These are phyloP conservation scores for Epinephelus malabaricus DNA, from an alignment of 2,797 vertebrate species.

Conservation along the genomic window DNA sequence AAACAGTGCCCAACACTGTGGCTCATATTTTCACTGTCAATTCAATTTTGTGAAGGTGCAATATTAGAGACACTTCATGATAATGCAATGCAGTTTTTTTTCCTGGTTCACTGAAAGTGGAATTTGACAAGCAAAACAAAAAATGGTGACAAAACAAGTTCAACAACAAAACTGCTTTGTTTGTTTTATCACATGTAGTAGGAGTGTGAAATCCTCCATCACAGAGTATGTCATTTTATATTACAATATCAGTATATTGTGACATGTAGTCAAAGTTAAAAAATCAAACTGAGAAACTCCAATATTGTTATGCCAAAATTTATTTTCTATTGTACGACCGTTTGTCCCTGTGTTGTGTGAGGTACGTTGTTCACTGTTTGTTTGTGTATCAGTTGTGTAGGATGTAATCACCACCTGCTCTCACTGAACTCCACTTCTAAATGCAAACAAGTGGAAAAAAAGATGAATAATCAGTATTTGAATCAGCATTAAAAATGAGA, in stretches of 20 bases:
- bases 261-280: not conserved
- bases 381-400: too few species aligned
- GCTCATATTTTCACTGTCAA: not conserved
- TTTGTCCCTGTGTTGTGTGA: too few species aligned
- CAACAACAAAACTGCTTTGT: not conserved
- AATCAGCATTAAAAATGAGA: too few species aligned
- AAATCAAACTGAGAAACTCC: not conserved
- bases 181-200: not conserved
- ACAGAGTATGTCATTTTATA: not conserved
- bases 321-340: too few species aligned
- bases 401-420: too few species aligned
- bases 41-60: not conserved
- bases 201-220: not conserved
- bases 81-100: not conserved
- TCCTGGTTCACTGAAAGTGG: not conserved
- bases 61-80: not conserved
- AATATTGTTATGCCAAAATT: too few species aligned
- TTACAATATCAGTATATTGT: not conserved
- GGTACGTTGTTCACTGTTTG: too few species aligned
- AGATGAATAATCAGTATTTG: too few species aligned
- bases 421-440: too few species aligned
- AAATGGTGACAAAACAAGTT: not conserved
- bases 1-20: not conserved
- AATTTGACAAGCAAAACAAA: not conserved
- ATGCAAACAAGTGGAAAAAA: too few species aligned